Percentiles rank a stretch among this genome's conserved stretches.
Conservation (phyloP, 2,113 vertebrate genomes). For the Psephotus haematonotus region DNA sequence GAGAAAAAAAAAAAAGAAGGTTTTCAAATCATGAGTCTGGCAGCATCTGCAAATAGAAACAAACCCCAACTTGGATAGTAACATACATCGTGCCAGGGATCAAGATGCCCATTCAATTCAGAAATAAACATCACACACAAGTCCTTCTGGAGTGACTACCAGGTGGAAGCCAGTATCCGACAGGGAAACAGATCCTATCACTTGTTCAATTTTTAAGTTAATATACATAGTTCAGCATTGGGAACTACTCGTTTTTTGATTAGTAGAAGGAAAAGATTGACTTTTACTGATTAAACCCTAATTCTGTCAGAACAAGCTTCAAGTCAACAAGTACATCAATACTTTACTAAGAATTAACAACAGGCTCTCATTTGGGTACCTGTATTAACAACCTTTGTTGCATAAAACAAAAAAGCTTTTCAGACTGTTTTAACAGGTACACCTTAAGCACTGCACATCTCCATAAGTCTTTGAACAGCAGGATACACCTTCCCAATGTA, state of each 20-base stretch:
- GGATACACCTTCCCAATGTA: not conserved
- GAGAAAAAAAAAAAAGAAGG: not conserved
- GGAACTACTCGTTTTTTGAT: not conserved
- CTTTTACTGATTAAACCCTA: not conserved
- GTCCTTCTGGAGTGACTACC: not conserved
- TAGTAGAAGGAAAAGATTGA: not conserved
- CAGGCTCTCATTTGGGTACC: not conserved
- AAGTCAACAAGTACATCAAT: not conserved
- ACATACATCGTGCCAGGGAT: not conserved
- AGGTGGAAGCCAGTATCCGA: not conserved
- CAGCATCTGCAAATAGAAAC: not conserved
- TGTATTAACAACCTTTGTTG: not conserved
- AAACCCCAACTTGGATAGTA: not conserved
- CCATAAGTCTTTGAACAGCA: not conserved
- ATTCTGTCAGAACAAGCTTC: not conserved
- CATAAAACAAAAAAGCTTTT: not conserved
- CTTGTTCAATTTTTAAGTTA: not conserved
- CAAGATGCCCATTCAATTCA: not conserved
- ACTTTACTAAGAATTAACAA: not conserved
- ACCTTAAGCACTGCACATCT: not conserved
- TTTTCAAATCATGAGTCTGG: not conserved
- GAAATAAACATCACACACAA: not conserved
- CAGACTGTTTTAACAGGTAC: not conserved
- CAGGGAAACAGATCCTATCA: not conserved
- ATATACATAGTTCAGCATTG: not conserved